phyloP scores from a whole-genome alignment of 2,888 invertebrate genomes.

The Entomobrya proxima region DNA sequence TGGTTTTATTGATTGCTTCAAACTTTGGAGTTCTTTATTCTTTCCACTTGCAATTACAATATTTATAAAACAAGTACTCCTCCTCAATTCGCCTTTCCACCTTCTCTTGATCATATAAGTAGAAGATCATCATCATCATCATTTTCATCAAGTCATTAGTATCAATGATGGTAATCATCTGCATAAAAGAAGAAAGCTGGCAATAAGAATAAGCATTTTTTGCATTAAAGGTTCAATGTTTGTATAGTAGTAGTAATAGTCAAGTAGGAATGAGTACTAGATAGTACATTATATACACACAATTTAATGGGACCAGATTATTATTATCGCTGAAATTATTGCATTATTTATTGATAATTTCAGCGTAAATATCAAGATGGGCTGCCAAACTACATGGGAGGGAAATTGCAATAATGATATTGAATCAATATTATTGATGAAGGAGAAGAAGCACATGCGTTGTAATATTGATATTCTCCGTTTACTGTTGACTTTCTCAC shows the following conservation, averaged over 20 bases:
- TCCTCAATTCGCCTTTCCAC: constrained; percentile 25
- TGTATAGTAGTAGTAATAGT: neutral
- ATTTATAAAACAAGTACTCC: neutral
- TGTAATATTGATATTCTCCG: neutral
- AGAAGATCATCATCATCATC: constrained; percentile 18
- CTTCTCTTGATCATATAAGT: constrained; percentile 37
- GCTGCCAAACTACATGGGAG: constrained; percentile 23
- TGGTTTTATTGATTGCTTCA: neutral
- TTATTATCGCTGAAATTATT: constrained; percentile 3
- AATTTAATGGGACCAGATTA: constrained; percentile 5
- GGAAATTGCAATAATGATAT: constrained; percentile 6
- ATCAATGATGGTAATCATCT: constrained; percentile 37
- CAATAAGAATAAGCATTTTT: constrained; percentile 11
- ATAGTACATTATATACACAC: no score
- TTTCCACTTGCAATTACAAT: neutral
- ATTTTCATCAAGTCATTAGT: constrained; percentile 48
- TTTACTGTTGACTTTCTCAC: neutral
- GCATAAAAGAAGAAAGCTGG: neutral
- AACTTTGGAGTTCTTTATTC: neutral
- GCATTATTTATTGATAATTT: constrained; percentile 25
- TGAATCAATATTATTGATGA: neutral
- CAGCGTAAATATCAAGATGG: neutral
- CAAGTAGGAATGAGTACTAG: no score
- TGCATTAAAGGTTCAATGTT: neutral
- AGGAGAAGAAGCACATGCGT: neutral